Evolutionary conservation across 2,797 vertebrate species (phyloP).

Genomic region (Poecile montanus): DNA sequence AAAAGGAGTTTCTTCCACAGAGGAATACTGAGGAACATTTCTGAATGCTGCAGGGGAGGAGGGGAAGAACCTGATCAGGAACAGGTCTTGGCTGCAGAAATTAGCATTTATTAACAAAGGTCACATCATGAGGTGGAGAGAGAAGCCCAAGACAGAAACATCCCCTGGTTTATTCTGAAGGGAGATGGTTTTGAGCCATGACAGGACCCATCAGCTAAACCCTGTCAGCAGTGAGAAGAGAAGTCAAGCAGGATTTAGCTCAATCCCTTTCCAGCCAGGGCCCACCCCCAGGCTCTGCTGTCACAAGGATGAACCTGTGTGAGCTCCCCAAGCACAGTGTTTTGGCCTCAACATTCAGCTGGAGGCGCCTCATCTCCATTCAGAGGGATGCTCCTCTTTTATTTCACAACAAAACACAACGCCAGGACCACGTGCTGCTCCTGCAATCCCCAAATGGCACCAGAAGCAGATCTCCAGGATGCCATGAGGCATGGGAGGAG

Average conservation of each 20-base stretch:
- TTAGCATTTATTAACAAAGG: background rate
- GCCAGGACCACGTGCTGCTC: background rate
- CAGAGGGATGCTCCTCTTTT: background rate
- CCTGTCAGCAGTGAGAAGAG: background rate
- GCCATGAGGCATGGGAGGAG: background rate
- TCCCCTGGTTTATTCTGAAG: background rate
- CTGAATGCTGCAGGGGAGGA: background rate
- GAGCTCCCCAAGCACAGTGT: background rate
- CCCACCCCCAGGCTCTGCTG: background rate
- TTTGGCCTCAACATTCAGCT: background rate
- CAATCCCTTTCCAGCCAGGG: background rate
- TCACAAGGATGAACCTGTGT: background rate
- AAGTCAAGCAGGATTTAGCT: background rate
- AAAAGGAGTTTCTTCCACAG: background rate
- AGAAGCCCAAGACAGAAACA: background rate
- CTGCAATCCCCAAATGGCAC: background rate
- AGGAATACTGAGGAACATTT: background rate
- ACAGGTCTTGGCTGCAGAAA: background rate
- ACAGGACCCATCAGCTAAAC: background rate
- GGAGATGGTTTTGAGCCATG: background rate
- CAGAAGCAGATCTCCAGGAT: background rate
- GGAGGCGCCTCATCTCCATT: background rate
- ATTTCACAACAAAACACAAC: background rate
- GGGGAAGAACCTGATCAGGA: background rate
- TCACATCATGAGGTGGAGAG: background rate